Evolutionary conservation across 1,140 invertebrate genomes (phyloP), one percentile per base, ranked within the genome.

Genomic region (Drosophila pseudoananassae): DNA sequence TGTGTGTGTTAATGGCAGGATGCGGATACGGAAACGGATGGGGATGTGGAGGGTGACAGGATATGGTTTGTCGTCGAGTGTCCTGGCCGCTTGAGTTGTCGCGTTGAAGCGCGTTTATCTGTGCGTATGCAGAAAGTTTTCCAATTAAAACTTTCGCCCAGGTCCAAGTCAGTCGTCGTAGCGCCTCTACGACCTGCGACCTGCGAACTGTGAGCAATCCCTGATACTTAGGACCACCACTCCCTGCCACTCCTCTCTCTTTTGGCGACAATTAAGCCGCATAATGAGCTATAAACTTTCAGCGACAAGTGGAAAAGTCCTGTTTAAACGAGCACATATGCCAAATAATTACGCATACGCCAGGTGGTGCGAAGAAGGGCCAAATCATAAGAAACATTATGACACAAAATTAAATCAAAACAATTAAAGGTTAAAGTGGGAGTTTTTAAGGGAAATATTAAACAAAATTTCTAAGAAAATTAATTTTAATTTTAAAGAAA

Each of bases 121-220:
- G 64, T 85, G 82, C 81, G 82, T 85, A 87, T 85, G 81, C 82
- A 80, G 76, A 76, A 85, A 85, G 66, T 85, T 85, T 85, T 85
- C 81, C 81, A 85, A 85, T 85, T 85, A 85, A 85, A 85, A 85
- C 68, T 85, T 85, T 76, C 49, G 69, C 36, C 51, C 53, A 64
- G 69, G 68, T 87, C 68, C 74, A 57, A 72, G 49, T 59, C 52
- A 52, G 31, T 43, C 53, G 31, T 43, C 53, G 10, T 36, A 51
- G 38, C 29, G 17, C 12, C 55, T 9, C 40, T 50, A 17, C 12
- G 12, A 31, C 46, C 33, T 31, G 33, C 36, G 23, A 20, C 29
- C 27, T 60, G 20, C 20, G 20, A 20, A 20, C 20, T 20, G 20
- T 20, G 20, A 20, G 20, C 20, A 20, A 20, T 20, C 53, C 14